Percentiles rank a stretch among this genome's conserved stretches.
phyloP scores from a whole-genome alignment of 2,888 invertebrate species.

The Eledona agricola region DNA sequence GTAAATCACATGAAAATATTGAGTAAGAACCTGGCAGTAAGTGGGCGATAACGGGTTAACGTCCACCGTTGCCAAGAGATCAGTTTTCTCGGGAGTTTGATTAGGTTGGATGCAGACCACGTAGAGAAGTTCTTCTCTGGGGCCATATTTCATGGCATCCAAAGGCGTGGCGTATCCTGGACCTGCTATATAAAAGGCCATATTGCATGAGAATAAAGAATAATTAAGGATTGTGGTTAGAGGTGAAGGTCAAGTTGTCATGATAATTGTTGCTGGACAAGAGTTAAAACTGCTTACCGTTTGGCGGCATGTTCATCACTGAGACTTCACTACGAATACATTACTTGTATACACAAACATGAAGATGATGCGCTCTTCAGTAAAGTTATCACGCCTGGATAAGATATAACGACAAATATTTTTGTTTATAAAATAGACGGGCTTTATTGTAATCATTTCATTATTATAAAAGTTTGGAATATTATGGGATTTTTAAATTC shows the following conservation, averaged over 20 bases:
- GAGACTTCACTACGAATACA: too few relatives aligned
- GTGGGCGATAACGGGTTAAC: constrained; percentile 87
- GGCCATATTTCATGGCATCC: constrained; percentile 85
- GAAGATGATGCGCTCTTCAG: too few relatives aligned
- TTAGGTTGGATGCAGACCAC: constrained; percentile 88
- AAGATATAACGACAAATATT: too few relatives aligned
- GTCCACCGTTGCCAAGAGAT: constrained; percentile 91
- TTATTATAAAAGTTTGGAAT: too few relatives aligned
- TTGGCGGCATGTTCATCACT: constrained; percentile 16
- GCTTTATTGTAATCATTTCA: too few relatives aligned
- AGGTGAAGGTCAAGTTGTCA: constrained; percentile 8
- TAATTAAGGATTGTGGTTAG: not conserved
- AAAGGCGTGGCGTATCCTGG: constrained; percentile 82
- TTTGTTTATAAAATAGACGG: too few relatives aligned
- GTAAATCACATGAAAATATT: constrained; percentile 8
- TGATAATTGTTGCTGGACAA: constrained; percentile 2
- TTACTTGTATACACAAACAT: too few relatives aligned
- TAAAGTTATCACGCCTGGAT: too few relatives aligned
- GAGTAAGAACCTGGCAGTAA: constrained; percentile 77
- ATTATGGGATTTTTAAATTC: too few relatives aligned
- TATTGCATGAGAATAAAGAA: constrained; percentile 1
- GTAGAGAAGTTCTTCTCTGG: constrained; percentile 86
- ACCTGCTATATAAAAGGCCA: constrained; percentile 59
- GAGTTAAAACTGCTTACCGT: constrained; percentile 5
- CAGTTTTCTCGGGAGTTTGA: constrained; percentile 71